Conservation (phyloP, 2,797 vertebrate species). For the Cichlasoma orientale region DNA sequence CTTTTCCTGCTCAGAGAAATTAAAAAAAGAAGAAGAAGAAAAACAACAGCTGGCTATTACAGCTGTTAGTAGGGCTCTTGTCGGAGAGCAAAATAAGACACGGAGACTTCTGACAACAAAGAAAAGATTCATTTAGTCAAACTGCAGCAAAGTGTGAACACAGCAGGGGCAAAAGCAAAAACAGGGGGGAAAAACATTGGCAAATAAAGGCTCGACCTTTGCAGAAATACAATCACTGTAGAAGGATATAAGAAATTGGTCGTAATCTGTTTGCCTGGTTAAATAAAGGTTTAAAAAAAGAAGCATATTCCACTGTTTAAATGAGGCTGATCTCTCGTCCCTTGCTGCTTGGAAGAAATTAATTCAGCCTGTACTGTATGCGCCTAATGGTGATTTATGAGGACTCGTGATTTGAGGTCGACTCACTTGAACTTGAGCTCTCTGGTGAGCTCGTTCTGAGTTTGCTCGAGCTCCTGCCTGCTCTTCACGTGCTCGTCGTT, state of each 20-base stretch:
- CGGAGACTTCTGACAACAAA: not conserved
- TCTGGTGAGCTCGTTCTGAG: conserved; percentile 83
- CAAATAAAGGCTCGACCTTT: not conserved
- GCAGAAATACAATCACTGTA: not conserved
- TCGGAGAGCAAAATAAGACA: not conserved
- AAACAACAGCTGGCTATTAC: not conserved
- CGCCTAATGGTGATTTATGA: not conserved
- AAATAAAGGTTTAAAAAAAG: too few species aligned
- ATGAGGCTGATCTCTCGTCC: not conserved
- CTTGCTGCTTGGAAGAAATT: not conserved
- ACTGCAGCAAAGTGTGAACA: not conserved
- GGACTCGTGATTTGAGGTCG: not conserved
- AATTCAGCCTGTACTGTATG: not conserved
- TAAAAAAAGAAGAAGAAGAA: not conserved
- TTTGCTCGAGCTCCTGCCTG: conserved; percentile 83
- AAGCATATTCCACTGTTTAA: not conserved
- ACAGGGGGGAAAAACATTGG: not conserved
- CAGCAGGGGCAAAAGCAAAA: not conserved
- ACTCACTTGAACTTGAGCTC: conserved; percentile 85
- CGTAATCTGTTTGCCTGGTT: too few species aligned
- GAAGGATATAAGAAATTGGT: not conserved
- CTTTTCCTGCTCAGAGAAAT: not conserved
- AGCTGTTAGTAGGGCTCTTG: not conserved
- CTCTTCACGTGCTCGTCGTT: conserved; percentile 82
- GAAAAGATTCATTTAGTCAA: not conserved